Evolutionary conservation across 2,888 invertebrate species (phyloP), one percentile per base, ranked within the genome.

Genomic region (Agrochola lota): DNA sequence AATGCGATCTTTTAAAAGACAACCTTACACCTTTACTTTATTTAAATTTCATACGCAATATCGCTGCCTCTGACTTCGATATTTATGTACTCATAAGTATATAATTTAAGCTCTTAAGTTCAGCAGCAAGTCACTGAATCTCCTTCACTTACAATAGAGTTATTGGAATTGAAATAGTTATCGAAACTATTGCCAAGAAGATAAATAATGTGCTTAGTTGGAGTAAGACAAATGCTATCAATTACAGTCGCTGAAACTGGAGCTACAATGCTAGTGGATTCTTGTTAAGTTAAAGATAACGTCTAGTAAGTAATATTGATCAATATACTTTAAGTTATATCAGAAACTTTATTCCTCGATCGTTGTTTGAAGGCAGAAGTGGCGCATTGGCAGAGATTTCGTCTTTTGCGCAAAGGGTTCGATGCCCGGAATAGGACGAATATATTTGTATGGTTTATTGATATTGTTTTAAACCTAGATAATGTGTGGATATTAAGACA

Each of bases 111-210:
- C 82, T 85, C 75, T 79, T 77, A 78, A 80, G 75, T 80, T 82
- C 43, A 75, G 67, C 30, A 66, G 78, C 77, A 80, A 77, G 67
- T 79, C 85, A 86, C 82, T 81, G 86, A 82, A 80, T 72, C 72
- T 78, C 77, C 79, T 83, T 82, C 76, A 84, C 70, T 85, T 83
- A 87, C 87, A 88, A 87, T 86, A 79, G 85, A 85, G 72, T 83
- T 87, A 87, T 88, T 85, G 81, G 80, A 87, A 87, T 87, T 88
- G 88, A 85, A 87, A 88, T 88, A 88, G 88, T 87, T 87, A 80
- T 80, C 68, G 80, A 83, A 87, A 87, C 88, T 88, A 87, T 88
- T 88, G 76, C 81, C 74, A 76, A 81, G 80, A 88, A 74, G 80
- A 88, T 88, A 88, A 87, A 87, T 88, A 85, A 87, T 88, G 80